These are phyloP conservation scores for Ascidia mentula DNA, from an alignment of 23 tunicate genomes.

Conservation along the genomic window DNA sequence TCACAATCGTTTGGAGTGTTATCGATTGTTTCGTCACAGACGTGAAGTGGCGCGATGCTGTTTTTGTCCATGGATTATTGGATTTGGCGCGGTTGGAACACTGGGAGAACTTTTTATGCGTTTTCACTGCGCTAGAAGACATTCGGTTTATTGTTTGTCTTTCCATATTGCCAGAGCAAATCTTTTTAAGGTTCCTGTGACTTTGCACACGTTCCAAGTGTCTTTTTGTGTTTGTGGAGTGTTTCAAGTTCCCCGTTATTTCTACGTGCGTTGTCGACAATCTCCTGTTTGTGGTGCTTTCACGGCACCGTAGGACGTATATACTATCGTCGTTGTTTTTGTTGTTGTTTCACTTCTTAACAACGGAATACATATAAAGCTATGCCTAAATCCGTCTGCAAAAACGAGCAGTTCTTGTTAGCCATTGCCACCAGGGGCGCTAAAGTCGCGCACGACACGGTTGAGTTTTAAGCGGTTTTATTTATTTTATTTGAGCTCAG, in stretches of 20 bases:
- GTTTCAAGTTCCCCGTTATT: too few species aligned
- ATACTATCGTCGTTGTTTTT: slow-evolving; percentile 11
- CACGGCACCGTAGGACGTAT: background rate
- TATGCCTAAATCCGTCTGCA: background rate
- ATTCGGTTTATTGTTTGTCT: too few species aligned
- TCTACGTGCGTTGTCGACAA: background rate
- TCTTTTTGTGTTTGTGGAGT: too few species aligned
- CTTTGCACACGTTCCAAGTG: too few species aligned
- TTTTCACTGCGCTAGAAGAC: too few species aligned
- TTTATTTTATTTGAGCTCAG: background rate
- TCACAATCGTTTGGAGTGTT: background rate
- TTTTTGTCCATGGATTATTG: background rate
- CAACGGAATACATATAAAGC: background rate
- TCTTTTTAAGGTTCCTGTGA: too few species aligned
- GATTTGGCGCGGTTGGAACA: background rate
- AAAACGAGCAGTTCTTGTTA: background rate
- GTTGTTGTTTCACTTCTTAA: background rate
- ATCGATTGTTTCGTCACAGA: slow-evolving; percentile 11
- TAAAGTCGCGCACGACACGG: background rate
- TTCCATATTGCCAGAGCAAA: too few species aligned
- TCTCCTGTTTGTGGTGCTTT: background rate
- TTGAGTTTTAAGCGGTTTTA: background rate
- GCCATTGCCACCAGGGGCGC: background rate
- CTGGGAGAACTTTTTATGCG: too few species aligned
- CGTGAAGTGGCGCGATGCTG: background rate